Base-by-base conservation (phyloP, 64 coral and sea anemone species). In the Stylophora pistillata region DNA sequence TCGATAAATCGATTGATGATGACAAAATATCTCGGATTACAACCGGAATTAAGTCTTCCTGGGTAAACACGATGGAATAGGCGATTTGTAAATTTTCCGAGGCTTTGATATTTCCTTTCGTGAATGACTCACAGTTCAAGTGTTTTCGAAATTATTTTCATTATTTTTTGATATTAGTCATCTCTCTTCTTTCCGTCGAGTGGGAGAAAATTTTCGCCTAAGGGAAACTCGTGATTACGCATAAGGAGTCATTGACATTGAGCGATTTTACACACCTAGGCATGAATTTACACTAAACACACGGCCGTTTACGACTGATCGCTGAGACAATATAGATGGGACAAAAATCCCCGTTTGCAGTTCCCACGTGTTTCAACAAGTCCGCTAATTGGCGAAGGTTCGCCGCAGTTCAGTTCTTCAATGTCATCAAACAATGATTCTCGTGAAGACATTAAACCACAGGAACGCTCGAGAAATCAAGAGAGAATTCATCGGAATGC, bases 381-480 rank as follows among this genome's bases (percentile, higher is more conserved):
- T 86, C 89, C 82, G 76, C 71, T 96, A 90, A 96, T 90, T 90
- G 90, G 95, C 86, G 87, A 96, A 87, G 37, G 87, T 74, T 82
- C 86, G 75, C 71, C 79, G 85, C 82, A 82, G 79, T 85, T 87
- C 65, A 84, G 91, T 89, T 93, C 77, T 88, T 90, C 74, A 68
- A 86, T 93, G 89, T 92, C 89, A 84, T 87, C 69, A 93, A 90
- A 91, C 93, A 94, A 92, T 90, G 91, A 96, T 96, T 87, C 72
- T 88, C 74, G 95, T 90, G 81, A 90, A 93, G 86, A 60, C 85
- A 92, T 25, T 72, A 93, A 96, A 78, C 87, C 95, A 87, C 95
- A 90, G 81, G 95, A 96, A 96, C 77, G 68, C 86, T 89, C 94
- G 78, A 88, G 94, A 95, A 95, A 88, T 89, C 82, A 32, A 55